A percentile compares a stretch with the other conserved stretches of the same genome.
These are phyloP conservation scores for Xenopus borealis DNA, from an alignment of 2,113 vertebrate genomes.

Conservation along the genomic window DNA sequence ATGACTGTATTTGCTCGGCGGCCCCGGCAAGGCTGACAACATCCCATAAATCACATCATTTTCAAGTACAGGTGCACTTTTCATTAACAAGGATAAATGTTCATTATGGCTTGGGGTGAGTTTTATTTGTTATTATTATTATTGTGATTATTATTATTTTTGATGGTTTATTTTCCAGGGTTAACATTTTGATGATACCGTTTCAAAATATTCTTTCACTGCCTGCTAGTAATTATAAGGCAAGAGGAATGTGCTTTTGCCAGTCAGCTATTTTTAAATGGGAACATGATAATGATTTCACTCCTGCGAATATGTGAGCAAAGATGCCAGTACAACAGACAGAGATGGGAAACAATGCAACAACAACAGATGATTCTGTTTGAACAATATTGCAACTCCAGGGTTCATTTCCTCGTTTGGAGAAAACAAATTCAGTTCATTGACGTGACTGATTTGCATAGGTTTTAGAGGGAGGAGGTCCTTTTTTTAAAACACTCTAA, in stretches of 20 bases:
- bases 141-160: constrained; percentile 12
- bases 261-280: constrained; percentile 11
- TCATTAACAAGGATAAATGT: constrained; percentile 8
- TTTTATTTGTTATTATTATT: constrained; percentile 13
- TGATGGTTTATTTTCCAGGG: not conserved
- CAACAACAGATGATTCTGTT: constrained; percentile 1
- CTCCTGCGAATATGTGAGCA: constrained; percentile 5
- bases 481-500: too few relatives aligned
- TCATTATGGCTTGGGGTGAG: not conserved
- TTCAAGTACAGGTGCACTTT: not conserved
- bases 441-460: too few relatives aligned
- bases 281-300: constrained; percentile 26
- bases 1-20: constrained; percentile 12
- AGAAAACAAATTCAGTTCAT: too few relatives aligned
- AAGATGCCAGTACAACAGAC: not conserved
- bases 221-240: constrained; percentile 23
- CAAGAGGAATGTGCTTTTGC: constrained; percentile 3
- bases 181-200: constrained; percentile 15
- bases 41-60: constrained; percentile 21
- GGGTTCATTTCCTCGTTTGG: not conserved
- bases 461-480: too few relatives aligned
- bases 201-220: not conserved
- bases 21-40: not conserved
- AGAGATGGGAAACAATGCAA: not conserved
- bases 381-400: not conserved